Evolutionary conservation across 1,140 invertebrate genomes (phyloP).

Genomic region (Drosophila willistoni): DNA sequence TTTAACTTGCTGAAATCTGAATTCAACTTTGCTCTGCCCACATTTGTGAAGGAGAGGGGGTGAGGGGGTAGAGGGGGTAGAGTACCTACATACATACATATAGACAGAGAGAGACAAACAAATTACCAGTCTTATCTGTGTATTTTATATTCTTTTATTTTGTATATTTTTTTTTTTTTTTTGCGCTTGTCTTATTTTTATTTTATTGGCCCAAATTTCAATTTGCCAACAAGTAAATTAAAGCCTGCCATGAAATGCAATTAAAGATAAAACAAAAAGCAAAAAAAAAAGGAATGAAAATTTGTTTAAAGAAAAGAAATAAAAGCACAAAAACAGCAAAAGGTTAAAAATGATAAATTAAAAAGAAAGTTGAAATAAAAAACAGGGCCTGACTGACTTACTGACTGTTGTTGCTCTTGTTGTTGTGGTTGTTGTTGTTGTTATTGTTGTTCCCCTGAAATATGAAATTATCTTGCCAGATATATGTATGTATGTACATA

Average conservation of each 20-base stretch:
- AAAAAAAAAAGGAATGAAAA: conserved; percentile 7
- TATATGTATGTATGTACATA: background rate
- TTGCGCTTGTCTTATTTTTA: conserved; percentile 8
- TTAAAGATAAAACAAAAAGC: conserved; percentile 22
- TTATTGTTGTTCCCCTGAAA: conserved; percentile 1
- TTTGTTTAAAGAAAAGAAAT: conserved; percentile 11
- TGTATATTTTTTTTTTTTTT: background rate
- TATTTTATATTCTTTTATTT: background rate
- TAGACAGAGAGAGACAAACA: background rate
- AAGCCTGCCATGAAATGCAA: conserved; percentile 26
- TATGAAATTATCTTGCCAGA: conserved; percentile 6
- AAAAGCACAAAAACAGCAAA: conserved; percentile 3
- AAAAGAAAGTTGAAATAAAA: conserved; percentile 26
- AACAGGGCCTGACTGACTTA: conserved; percentile 3
- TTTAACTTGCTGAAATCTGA: conserved; percentile 17
- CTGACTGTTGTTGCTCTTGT: background rate
- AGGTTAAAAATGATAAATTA: conserved; percentile 30
- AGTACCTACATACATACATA: background rate
- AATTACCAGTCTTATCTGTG: conserved; percentile 25
- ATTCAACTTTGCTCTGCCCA: conserved; percentile 13
- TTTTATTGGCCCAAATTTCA: conserved; percentile 28
- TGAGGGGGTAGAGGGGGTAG: no score
- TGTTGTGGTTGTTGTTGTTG: no score
- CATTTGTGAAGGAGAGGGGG: background rate
- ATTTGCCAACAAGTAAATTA: conserved; percentile 31